Base-by-base conservation (phyloP, 2,797 vertebrate species). In the Calcarius lapponicus region DNA sequence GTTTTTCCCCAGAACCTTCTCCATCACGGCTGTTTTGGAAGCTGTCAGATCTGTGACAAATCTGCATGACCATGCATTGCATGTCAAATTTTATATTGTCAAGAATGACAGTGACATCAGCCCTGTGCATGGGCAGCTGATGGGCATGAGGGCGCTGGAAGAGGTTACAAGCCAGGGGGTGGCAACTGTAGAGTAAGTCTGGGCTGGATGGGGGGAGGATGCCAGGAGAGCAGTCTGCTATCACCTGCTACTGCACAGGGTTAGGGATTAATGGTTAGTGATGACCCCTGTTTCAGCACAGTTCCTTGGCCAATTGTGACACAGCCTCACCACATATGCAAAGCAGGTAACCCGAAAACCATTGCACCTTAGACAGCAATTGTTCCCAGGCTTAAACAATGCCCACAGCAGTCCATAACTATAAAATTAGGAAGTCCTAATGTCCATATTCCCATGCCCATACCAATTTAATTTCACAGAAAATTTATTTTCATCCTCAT, bases 101-200 rank as follows among this genome's bases (percentile, higher is more conserved):
- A 6, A 50, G 22, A 90, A 11, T 31, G 17, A 21, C 31, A 13
- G 3, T 28, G 45, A 19, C 10, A 38, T 26, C 34, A 76, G 6
- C 36, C 6, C n/a, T 56, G 20, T 40, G 45, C 26, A 2, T 4
- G 40, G 38, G 32, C 13, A 74, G 10, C 62, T 0, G 0, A 17
- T 20, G 18, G 51, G 9, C n/a, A 40, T 13, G 12, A 43, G 13
- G 20, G 21, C 22, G 40, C 43, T 26, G 21, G 19, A 20, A 53
- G 61, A 67, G 6, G 26, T 32, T 29, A 36, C 48, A 64, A 45
- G 36, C 15, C 48, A 80, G 45, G 29, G 67, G 20, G 16, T 29
- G 11, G 13, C 7, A 83, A 7, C 18, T 78, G 25, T 24, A 12
- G 51, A 1, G 1, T 50, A 16, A 29, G 9, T 62, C 36, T 74